A percentile compares a stretch with the other conserved stretches of the same genome.
phyloP scores from a whole-genome alignment of 1,140 invertebrate species.

The Anadara kagoshimensis region DNA sequence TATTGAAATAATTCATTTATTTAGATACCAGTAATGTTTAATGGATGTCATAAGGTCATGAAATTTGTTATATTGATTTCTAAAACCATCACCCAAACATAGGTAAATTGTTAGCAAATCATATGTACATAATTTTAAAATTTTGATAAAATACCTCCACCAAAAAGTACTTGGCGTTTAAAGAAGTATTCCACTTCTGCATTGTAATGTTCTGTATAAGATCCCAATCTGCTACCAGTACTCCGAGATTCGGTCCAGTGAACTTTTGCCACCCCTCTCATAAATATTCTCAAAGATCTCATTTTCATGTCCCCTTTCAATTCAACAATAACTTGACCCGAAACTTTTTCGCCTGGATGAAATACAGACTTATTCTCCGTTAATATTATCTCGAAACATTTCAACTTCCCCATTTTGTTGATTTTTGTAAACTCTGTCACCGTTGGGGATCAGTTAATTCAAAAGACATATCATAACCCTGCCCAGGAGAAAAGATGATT shows the following conservation, averaged over 20 bases:
- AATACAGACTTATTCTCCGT: slow-evolving; percentile 74
- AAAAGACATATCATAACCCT: slow-evolving; percentile 18
- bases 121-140: not conserved
- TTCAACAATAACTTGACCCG: slow-evolving; percentile 74
- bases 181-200: slow-evolving; percentile 76
- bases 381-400: slow-evolving; percentile 75
- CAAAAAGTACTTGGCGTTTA: slow-evolving; percentile 74
- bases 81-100: no score
- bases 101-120: no score
- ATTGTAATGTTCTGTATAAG: slow-evolving; percentile 77
- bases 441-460: not conserved
- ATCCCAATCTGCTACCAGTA: slow-evolving; percentile 74
- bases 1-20: no score
- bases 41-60: no score
- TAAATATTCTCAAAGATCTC: slow-evolving; percentile 73
- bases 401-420: slow-evolving; percentile 74
- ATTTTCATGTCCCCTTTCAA: slow-evolving; percentile 76
- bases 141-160: slow-evolving; percentile 66
- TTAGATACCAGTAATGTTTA: no score
- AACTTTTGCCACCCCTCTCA: slow-evolving; percentile 75
- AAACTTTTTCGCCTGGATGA: slow-evolving; percentile 74
- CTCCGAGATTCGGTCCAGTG: slow-evolving; percentile 76
- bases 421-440: not conserved
- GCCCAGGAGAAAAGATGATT: not conserved
- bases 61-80: no score